Evolutionary conservation across 2,797 vertebrate species (phyloP), one percentile per base, ranked within the genome.

Genomic region (Coluber constrictor): DNA sequence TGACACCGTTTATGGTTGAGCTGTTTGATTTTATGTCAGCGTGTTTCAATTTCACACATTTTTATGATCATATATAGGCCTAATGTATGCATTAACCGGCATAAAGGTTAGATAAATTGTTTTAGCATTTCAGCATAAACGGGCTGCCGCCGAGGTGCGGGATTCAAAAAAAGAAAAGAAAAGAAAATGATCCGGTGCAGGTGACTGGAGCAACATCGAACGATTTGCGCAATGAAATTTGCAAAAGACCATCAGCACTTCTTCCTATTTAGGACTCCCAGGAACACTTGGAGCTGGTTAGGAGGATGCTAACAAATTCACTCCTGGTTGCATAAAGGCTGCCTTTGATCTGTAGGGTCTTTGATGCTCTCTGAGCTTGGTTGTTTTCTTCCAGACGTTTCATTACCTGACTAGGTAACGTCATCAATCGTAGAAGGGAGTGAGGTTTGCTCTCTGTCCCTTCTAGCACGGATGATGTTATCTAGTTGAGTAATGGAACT

Each of bases 21-120:
- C 96, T 96, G 96, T 98, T 98, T 97, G 97, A 98, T 98, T 98
- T 98, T 98, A 98, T 97, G 97, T 98, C 97, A 97, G 96, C 55
- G 94, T 97, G 96, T 97, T 98, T 97, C 97, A 97, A 96, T 97
- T 97, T 95, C 97, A 95, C 96, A 96, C 95, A 91, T 96, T 98
- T 98, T 98, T 97, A 98, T 96, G 97, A 96, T 95, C 96, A 94
- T 93, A 95, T 97, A 96, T 97, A 97, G 96, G 97, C 95, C 94
- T 97, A 97, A 97, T 97, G 96, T 97, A 97, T 97, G 97, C 97
- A 96, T 97, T 97, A 97, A 96, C 93, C 95, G 91, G 97, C 91
- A 32, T 96, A 98, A 98, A 98, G 97, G 97, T 98, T 97, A 98
- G 97, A 97, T 96, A 97, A 96, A 97, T 97, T 97, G 95, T 97